Conservation (phyloP, 2,888 invertebrate species). For the Polydrusus pterygomalis region DNA sequence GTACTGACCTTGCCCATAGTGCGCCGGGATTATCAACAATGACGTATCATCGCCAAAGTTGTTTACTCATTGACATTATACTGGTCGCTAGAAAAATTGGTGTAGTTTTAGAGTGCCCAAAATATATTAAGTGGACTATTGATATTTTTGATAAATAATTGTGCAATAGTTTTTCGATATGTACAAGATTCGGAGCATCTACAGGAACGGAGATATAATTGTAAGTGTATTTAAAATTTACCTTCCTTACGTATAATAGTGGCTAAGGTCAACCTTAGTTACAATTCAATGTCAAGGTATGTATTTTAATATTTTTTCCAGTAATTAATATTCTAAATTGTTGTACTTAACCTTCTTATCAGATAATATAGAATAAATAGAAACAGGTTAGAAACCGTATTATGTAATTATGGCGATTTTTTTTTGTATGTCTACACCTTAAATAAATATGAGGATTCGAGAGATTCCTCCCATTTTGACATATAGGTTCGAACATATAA, state of each 20-base stretch:
- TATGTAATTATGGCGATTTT: too few species aligned
- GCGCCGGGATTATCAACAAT: conserved; percentile 33
- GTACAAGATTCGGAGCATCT: conserved; percentile 47
- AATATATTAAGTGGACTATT: neutral
- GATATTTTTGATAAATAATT: conserved; percentile 17
- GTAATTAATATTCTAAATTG: too few species aligned
- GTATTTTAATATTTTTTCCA: neutral
- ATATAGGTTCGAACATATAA: too few species aligned
- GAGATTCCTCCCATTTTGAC: too few species aligned
- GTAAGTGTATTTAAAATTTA: conserved; percentile 52
- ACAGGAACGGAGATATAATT: conserved; percentile 54
- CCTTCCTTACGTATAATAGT: neutral
- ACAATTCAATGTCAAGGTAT: neutral
- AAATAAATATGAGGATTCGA: too few species aligned
- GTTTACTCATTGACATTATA: conserved; percentile 19
- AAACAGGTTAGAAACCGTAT: too few species aligned
- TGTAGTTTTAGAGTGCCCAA: conserved; percentile 12
- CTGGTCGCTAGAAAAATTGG: neutral
- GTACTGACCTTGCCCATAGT: conserved; percentile 24
- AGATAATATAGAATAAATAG: too few species aligned
- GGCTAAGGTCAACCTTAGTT: neutral
- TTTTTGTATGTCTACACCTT: too few species aligned
- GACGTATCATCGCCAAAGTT: conserved; percentile 33
- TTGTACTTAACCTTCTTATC: too few species aligned
- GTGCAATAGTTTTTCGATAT: conserved; percentile 17